Conservation (phyloP, 2,113 vertebrate genomes). For the Cottus gobio region DNA sequence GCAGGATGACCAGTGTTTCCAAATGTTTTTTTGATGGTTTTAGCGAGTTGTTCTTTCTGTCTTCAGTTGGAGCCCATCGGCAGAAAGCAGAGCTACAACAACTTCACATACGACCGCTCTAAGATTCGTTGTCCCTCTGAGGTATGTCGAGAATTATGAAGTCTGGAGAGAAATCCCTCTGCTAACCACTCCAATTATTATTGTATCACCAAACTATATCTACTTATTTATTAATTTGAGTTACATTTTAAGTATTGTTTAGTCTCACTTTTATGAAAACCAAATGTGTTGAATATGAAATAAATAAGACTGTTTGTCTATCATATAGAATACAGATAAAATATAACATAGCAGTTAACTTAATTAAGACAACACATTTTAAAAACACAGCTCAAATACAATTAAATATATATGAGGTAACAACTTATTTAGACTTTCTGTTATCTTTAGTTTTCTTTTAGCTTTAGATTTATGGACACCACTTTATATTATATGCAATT, state of each 20-base stretch:
- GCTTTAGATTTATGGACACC: no score
- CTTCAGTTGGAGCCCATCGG: constrained; percentile 90
- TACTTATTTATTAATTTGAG: not conserved
- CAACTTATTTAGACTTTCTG: no score
- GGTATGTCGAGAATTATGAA: constrained; percentile 77
- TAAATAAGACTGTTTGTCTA: not conserved
- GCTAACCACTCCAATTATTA: not conserved
- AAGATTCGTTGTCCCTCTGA: constrained; percentile 89
- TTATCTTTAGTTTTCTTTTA: no score
- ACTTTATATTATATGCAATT: not conserved
- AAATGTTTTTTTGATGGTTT: not conserved
- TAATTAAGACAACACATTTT: not conserved
- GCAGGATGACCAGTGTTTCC: not conserved
- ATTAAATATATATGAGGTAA: not conserved
- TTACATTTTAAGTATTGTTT: not conserved
- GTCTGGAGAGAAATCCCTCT: not conserved
- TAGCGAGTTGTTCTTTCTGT: constrained; percentile 13
- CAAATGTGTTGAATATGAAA: not conserved
- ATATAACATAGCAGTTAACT: not conserved
- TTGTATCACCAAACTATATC: not conserved
- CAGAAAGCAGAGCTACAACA: constrained; percentile 87
- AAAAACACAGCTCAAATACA: not conserved
- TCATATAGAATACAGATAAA: not conserved
- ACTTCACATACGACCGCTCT: constrained; percentile 88
- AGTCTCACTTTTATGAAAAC: not conserved